phyloP scores from a whole-genome alignment of 2,888 invertebrate species.

The Eledona agricola region DNA sequence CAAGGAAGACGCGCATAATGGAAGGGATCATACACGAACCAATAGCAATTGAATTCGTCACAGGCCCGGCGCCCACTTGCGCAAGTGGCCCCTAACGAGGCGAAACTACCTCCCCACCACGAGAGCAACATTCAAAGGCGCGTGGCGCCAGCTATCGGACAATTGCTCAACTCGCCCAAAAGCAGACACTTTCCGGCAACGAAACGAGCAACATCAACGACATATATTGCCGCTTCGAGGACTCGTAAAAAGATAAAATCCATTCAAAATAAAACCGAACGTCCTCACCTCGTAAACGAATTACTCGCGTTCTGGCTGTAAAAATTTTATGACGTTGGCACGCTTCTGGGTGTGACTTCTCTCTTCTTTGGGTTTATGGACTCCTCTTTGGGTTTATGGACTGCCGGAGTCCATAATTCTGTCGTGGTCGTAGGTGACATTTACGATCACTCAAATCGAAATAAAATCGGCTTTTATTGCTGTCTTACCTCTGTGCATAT shows the following conservation, averaged over 20 bases:
- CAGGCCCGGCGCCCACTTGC: slow-evolving; percentile 63
- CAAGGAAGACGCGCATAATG: slow-evolving; percentile 49
- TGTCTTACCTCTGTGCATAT: slow-evolving; percentile 57
- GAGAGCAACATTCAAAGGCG: slow-evolving; percentile 48
- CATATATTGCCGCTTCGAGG: slow-evolving; percentile 57
- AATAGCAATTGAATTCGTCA: slow-evolving; percentile 71
- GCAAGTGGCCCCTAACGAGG: slow-evolving; percentile 60
- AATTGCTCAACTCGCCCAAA: slow-evolving; percentile 57
- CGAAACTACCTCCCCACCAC: slow-evolving; percentile 52
- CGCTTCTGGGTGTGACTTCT: slow-evolving; percentile 45
- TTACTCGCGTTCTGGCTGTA: slow-evolving; percentile 48
- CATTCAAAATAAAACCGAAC: slow-evolving; percentile 53
- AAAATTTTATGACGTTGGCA: slow-evolving; percentile 54
- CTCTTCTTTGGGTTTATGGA: not conserved
- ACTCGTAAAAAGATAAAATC: slow-evolving; percentile 60
- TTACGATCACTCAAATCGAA: slow-evolving; percentile 69
- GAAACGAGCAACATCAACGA: slow-evolving; percentile 67
- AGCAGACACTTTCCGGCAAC: slow-evolving; percentile 65
- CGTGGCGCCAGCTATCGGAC: slow-evolving; percentile 64
- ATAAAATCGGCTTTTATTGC: slow-evolving; percentile 68
- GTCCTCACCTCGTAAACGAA: slow-evolving; percentile 7
- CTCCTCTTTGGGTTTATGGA: slow-evolving; percentile 49
- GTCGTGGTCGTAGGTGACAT: slow-evolving; percentile 63
- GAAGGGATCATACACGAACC: slow-evolving; percentile 65
- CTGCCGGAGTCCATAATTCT: slow-evolving; percentile 56